phyloP scores from a whole-genome alignment of 2,888 invertebrate genomes.

The Caenorhabditis afra region DNA sequence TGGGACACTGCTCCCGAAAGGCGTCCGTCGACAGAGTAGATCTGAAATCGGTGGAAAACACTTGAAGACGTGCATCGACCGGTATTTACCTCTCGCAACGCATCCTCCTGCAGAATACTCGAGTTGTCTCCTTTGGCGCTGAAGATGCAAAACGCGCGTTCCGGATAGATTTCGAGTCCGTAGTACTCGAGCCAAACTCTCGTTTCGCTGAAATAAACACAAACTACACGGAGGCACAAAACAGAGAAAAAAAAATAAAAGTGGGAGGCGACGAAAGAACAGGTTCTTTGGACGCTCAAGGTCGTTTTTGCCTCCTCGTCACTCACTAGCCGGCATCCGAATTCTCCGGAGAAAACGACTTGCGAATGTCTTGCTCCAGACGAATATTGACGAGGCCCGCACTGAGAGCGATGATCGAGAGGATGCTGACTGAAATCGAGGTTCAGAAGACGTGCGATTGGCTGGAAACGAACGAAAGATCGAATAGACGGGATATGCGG shows the following conservation, averaged over 20 bases:
- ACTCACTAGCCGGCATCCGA: constrained; percentile 75
- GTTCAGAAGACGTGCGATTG: background rate
- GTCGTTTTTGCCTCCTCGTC: background rate
- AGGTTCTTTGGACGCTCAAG: constrained; percentile 17
- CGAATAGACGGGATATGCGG: constrained; percentile 61
- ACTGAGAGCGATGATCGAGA: constrained; percentile 53
- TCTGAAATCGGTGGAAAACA: constrained; percentile 38
- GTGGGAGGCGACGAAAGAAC: background rate
- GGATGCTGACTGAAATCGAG: constrained; percentile 63
- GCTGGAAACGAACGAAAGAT: constrained; percentile 46
- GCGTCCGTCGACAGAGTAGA: constrained; percentile 58
- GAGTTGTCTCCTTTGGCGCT: constrained; percentile 66
- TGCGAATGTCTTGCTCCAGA: constrained; percentile 76
- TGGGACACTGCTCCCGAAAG: constrained; percentile 45
- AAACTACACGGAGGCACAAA: background rate
- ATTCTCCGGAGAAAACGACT: constrained; percentile 76
- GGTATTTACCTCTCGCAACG: constrained; percentile 63
- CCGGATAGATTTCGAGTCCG: constrained; percentile 70
- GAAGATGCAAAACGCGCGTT: constrained; percentile 75
- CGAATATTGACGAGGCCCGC: constrained; percentile 68
- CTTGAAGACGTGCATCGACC: background rate
- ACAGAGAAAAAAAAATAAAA: background rate
- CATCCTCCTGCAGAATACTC: constrained; percentile 63
- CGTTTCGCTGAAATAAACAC: constrained; percentile 67
- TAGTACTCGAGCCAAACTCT: constrained; percentile 74